Base-by-base conservation (phyloP, 64 coral and sea anemone genomes). In the Pocillopora verrucosa region DNA sequence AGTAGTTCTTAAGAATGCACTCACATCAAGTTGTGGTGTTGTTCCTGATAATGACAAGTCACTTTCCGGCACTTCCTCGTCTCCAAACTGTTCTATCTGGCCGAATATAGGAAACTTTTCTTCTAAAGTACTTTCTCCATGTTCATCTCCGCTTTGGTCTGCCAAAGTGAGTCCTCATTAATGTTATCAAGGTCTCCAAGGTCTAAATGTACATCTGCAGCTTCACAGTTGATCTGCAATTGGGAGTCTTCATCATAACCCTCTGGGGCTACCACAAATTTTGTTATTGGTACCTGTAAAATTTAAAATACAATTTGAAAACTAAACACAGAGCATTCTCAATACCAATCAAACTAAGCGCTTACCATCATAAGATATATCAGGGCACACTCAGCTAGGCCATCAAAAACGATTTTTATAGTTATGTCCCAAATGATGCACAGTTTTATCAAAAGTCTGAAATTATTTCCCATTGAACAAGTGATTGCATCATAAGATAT, bases 251-350 rank as follows among this genome's bases (percentile, higher is more conserved):
- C 76, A 22, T 98, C 92, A 45, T 74, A 64, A 22, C 76, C 72
- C 13, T 83, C 60, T 22, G 83, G 76, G 5, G 89, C 93, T 13
- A 91, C 72, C 36, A 98, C 89, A 89, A 92, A 98, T 78, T 88
- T 98, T 73, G 95, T 98, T 72, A 98, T 78, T 61, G 74, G 83
- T 56, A 98, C 88, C 95, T 98, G 68, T 45, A 36, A 65, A 30
- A 7, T 51, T 51, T 51, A 51, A 51, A 58, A 56, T 10, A 88
- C 19, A 5, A 1, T 51, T 26, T 59, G n/a, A 22, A 19, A 24
- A 34, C 68, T 56, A 58, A 25, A 85, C 12, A 16, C 36, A 60
- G n/a, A 81, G 7, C 41, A 51, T 51, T 51, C 41, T 51, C 41
- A 3, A 51, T 51, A 51, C 41, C 7, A 51, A 51, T 4, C 41